phyloP scores from a whole-genome alignment of 2,797 vertebrate genomes.

The Anguilla pacifica region DNA sequence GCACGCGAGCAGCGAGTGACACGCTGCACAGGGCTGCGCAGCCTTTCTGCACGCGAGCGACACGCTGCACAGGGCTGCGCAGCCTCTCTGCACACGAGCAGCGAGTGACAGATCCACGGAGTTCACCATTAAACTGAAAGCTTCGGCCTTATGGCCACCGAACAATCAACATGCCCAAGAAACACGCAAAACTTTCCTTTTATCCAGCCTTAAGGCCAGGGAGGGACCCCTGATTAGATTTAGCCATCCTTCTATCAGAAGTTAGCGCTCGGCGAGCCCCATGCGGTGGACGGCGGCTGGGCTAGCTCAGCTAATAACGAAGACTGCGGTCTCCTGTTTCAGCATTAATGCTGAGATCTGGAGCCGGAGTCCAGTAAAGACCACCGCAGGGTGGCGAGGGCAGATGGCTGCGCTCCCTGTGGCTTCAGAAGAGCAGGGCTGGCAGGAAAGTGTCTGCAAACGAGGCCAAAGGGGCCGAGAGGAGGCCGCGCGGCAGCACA shows the following conservation, averaged over 20 bases:
- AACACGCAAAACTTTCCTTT: background rate
- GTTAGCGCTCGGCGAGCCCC: background rate
- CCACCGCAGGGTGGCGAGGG: background rate
- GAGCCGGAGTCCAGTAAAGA: background rate
- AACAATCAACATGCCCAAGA: too few relatives aligned
- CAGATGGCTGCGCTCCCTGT: background rate
- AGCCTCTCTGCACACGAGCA: too few relatives aligned
- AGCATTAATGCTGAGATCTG: background rate
- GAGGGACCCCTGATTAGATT: background rate
- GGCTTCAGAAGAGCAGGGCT: too few relatives aligned
- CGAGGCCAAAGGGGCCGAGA: background rate
- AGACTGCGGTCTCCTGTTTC: background rate
- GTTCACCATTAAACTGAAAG: too few relatives aligned
- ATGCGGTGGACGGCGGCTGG: too few relatives aligned
- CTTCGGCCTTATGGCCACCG: background rate
- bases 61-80: too few relatives aligned
- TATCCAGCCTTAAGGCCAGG: background rate
- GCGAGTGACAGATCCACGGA: too few relatives aligned
- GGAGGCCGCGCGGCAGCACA: background rate
- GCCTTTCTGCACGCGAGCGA: too few relatives aligned
- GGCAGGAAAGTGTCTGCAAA: too few relatives aligned
- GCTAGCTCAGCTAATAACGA: too few relatives aligned
- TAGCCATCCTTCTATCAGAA: background rate
- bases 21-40: too few relatives aligned
- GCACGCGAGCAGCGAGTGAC: too few relatives aligned